These are phyloP conservation scores for Neomorphus geoffroyi DNA, from an alignment of 2,797 vertebrate species.

Conservation along the genomic window DNA sequence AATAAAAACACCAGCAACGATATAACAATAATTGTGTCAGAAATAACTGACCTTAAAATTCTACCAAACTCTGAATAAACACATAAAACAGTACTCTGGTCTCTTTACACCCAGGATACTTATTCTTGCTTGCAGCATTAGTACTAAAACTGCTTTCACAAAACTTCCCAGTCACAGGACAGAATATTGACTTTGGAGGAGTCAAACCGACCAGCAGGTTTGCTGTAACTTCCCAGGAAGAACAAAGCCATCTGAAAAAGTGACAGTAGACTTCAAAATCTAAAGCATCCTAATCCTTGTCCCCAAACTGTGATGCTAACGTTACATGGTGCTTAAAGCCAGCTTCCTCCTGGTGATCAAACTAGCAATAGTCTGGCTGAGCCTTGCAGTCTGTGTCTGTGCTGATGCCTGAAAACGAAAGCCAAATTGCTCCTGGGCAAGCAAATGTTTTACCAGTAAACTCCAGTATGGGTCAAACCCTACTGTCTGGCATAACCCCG, in stretches of 20 bases:
- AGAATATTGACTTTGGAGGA: background rate
- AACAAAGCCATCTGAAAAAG: background rate
- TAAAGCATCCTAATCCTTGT: background rate
- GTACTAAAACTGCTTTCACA: background rate
- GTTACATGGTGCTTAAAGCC: background rate
- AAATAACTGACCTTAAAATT: constrained; percentile 31
- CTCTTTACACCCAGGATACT: background rate
- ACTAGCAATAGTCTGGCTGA: background rate
- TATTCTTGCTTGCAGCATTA: background rate
- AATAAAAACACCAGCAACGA: constrained; percentile 26
- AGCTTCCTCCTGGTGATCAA: background rate
- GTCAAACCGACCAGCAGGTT: background rate
- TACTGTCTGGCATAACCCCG: background rate
- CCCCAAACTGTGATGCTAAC: background rate
- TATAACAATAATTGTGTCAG: background rate
- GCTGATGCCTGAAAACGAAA: background rate
- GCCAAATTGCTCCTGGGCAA: background rate
- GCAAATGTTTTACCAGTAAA: background rate
- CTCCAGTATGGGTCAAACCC: background rate
- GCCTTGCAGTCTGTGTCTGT: background rate
- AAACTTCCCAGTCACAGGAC: background rate
- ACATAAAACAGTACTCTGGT: background rate
- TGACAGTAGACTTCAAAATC: background rate
- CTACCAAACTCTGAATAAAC: background rate
- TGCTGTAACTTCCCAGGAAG: background rate